Conservation (phyloP, 2,888 invertebrate species). For the Belgica antarctica region DNA sequence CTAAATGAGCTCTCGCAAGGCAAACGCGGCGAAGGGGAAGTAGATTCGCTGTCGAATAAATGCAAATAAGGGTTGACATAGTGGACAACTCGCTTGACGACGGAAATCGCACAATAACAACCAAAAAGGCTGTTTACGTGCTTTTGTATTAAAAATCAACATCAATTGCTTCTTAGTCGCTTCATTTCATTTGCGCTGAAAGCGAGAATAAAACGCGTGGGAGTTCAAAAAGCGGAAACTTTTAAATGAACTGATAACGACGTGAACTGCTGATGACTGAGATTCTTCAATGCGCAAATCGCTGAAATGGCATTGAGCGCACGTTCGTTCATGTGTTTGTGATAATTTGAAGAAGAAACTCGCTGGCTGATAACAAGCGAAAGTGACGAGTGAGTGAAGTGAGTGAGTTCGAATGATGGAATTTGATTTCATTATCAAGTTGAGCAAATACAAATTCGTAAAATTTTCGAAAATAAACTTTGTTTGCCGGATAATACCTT, state of each 20-base stretch:
- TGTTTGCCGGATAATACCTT: too few relatives aligned
- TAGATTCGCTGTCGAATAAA: neutral
- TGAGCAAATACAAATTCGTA: constrained; percentile 1
- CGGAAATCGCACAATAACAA: constrained; percentile 20
- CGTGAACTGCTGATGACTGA: neutral
- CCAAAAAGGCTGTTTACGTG: constrained; percentile 4
- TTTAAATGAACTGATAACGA: neutral
- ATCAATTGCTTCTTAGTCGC: neutral
- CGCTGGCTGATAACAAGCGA: constrained; percentile 33
- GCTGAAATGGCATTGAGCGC: neutral
- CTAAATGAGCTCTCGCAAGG: neutral
- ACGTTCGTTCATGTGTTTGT: too few relatives aligned
- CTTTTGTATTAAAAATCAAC: neutral
- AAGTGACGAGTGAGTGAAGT: constrained; percentile 28
- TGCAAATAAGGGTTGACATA: constrained; percentile 35
- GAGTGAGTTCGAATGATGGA: constrained; percentile 10
- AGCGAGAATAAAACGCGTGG: neutral
- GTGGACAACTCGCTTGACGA: constrained; percentile 31
- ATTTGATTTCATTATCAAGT: neutral
- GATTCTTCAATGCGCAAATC: constrained; percentile 20
- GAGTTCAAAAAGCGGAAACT: neutral
- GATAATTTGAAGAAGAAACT: neutral
- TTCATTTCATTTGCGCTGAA: neutral
- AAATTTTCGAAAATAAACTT: too few relatives aligned
- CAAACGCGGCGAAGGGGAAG: neutral